phyloP scores from a whole-genome alignment of 2,113 vertebrate genomes.

The Camelus bactrianus region DNA sequence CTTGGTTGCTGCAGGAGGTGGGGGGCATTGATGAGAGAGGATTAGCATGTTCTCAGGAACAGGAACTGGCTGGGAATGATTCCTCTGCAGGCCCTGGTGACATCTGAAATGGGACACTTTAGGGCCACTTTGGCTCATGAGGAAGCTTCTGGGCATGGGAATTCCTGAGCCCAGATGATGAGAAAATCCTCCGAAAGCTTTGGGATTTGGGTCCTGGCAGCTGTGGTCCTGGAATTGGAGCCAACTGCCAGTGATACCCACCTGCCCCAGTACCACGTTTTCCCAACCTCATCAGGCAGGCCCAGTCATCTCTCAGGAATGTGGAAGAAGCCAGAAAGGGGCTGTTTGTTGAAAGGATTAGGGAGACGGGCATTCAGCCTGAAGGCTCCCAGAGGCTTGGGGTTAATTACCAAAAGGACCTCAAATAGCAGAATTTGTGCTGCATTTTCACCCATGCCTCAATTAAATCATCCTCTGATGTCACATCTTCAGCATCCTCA shows the following conservation, averaged over 20 bases:
- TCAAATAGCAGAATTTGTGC: fast-evolving
- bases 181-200: constrained; percentile 65
- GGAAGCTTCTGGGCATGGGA: constrained; percentile 31
- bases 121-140: neutral
- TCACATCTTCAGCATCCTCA: neutral
- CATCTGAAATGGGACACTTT: constrained; percentile 11
- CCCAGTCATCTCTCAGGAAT: neutral
- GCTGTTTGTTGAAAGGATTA: constrained; percentile 34
- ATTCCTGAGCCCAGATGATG: constrained; percentile 67
- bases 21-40: neutral
- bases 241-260: constrained; percentile 61
- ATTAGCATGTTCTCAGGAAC: constrained; percentile 2
- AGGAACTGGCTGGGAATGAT: neutral
- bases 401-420: neutral
- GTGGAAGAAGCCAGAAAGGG: neutral
- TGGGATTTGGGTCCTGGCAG: constrained; percentile 52
- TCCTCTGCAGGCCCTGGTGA: neutral
- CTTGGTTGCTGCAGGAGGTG: fast-evolving
- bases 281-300: neutral
- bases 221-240: constrained; percentile 54
- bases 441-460: neutral
- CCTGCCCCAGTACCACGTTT: neutral
- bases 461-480: neutral
- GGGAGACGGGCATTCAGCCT: neutral
- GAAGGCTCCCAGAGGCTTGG: neutral